phyloP scores from a whole-genome alignment of 2,888 invertebrate species.

The Eupeodes latifasciatus region DNA sequence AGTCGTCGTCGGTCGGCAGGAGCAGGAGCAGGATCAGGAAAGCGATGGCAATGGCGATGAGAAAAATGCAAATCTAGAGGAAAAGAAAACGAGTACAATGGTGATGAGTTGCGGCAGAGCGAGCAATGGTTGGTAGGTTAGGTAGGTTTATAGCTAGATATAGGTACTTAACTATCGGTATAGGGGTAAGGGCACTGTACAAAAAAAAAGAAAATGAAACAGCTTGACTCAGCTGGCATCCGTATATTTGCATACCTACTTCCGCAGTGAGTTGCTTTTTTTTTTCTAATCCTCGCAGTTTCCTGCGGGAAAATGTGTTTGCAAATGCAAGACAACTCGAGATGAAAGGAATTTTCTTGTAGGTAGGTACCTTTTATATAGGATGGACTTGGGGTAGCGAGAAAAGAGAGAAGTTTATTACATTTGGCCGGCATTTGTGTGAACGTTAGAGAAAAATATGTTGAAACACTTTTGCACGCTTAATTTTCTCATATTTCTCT shows the following conservation, averaged over 20 bases:
- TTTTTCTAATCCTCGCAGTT: slow-evolving; percentile 36
- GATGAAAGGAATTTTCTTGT: slow-evolving; percentile 60
- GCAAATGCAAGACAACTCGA: slow-evolving; percentile 59
- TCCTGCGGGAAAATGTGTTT: slow-evolving; percentile 60
- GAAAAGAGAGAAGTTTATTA: slow-evolving; percentile 16
- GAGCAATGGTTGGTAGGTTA: neutral
- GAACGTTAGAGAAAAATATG: slow-evolving; percentile 65
- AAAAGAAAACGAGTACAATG: slow-evolving; percentile 71
- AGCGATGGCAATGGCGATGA: slow-evolving; percentile 46
- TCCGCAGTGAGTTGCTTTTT: slow-evolving; percentile 60
- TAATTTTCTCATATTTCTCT: slow-evolving; percentile 73
- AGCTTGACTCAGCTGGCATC: slow-evolving; percentile 75
- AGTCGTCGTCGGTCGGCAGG: neutral
- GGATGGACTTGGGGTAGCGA: neutral
- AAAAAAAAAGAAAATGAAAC: slow-evolving; percentile 57
- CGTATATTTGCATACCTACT: slow-evolving; percentile 73
- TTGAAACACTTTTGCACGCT: slow-evolving; percentile 68
- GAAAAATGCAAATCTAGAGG: slow-evolving; percentile 74
- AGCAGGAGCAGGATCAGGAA: slow-evolving; percentile 20
- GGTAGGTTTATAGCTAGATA: neutral
- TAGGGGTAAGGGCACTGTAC: slow-evolving; percentile 2
- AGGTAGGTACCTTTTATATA: slow-evolving; percentile 10
- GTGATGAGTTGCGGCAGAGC: slow-evolving; percentile 41
- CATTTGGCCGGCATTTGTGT: slow-evolving; percentile 54
- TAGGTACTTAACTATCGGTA: too few relatives aligned